These are phyloP conservation scores for Todus mexicanus DNA, from an alignment of 2,797 vertebrate species.

Conservation along the genomic window DNA sequence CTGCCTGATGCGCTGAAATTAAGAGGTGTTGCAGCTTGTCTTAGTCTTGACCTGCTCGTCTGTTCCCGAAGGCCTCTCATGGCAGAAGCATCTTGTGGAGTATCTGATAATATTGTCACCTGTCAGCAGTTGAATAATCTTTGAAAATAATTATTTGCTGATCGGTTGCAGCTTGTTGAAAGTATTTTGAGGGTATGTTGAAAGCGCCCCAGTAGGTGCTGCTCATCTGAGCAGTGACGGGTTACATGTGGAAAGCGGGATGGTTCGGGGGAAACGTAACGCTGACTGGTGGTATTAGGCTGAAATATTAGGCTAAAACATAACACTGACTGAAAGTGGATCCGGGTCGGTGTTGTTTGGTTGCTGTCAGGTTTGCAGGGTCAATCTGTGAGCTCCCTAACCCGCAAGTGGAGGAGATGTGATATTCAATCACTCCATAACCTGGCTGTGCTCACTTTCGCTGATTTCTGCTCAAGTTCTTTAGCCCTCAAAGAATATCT, in stretches of 20 bases:
- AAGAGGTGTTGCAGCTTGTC: background rate
- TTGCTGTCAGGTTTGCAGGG: background rate
- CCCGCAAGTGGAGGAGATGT: background rate
- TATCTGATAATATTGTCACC: background rate
- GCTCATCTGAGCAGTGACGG: background rate
- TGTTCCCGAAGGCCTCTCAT: background rate
- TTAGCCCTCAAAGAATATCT: accelerated
- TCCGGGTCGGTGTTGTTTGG: background rate
- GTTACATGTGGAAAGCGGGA: background rate
- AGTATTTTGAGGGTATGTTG: background rate
- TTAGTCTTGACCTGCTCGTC: background rate
- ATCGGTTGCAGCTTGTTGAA: background rate
- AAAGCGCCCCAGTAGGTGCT: background rate
- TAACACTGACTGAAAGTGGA: background rate
- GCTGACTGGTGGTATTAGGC: background rate
- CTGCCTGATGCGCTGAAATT: background rate
- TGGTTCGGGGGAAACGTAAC: background rate
- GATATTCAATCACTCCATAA: background rate
- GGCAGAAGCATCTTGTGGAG: conserved; percentile 7
- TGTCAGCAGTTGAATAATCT: background rate
- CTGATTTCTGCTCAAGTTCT: background rate
- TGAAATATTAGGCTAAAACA: background rate
- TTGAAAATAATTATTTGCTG: background rate
- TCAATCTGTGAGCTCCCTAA: background rate
- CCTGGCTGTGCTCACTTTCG: background rate